Conservation (phyloP, 2,113 vertebrate species). For the Cheilinus undulatus region DNA sequence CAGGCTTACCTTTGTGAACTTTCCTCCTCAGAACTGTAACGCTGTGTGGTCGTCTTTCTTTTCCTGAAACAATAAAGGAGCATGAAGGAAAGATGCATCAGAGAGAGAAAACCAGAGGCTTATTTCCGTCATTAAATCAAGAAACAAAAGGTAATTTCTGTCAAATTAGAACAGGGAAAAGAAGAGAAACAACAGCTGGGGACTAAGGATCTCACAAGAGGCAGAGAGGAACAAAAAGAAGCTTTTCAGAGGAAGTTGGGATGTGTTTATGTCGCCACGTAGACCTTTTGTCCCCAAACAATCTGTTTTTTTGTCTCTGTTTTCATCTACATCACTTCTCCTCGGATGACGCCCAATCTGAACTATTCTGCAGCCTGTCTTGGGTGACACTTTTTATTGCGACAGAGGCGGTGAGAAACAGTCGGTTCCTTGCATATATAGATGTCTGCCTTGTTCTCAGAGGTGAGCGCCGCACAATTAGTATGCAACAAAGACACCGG, state of each 20-base stretch:
- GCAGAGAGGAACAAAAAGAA: conserved; percentile 30
- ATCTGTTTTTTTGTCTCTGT: conserved; percentile 62
- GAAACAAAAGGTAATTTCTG: conserved; percentile 57
- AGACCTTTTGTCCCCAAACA: conserved; percentile 71
- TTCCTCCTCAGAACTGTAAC: conserved; percentile 30
- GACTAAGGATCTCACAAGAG: conserved; percentile 36
- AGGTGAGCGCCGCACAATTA: conserved; percentile 72
- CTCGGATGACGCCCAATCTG: conserved; percentile 47
- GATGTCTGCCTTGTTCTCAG: conserved; percentile 55
- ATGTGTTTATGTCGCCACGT: conserved; percentile 56
- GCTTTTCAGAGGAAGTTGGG: conserved; percentile 41
- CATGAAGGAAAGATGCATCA: conserved; percentile 63
- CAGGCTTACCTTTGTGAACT: conserved; percentile 15
- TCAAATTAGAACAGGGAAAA: conserved; percentile 50
- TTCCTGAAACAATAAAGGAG: conserved; percentile 36
- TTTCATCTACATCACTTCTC: conserved; percentile 68
- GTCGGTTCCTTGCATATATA: conserved; percentile 26
- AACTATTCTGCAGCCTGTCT: conserved; percentile 46
- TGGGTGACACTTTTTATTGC: conserved; percentile 61
- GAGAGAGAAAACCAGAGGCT: conserved; percentile 38
- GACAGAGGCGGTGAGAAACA: conserved; percentile 52
- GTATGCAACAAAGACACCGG: conserved; percentile 76
- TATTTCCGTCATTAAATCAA: conserved; percentile 59
- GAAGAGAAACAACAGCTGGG: conserved; percentile 41
- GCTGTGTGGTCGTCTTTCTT: conserved; percentile 57